Conservation (phyloP, 1,140 invertebrate species). For the Drosophila nebulosa region DNA sequence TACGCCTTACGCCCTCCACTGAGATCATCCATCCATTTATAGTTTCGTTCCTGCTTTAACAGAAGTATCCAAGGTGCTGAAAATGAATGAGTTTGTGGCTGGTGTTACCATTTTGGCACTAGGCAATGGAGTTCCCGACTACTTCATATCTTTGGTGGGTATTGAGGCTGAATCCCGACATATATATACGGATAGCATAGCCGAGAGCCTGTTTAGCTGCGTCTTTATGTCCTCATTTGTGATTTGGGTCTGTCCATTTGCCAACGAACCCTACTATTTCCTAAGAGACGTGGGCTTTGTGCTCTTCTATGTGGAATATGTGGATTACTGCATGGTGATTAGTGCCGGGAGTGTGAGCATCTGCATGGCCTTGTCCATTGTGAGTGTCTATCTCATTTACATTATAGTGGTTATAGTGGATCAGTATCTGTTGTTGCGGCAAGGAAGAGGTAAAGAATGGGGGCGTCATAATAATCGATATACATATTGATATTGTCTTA, state of each 20-base stretch:
- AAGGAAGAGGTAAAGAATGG: neutral
- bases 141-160: conserved; percentile 83
- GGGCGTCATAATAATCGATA: neutral
- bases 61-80: conserved; percentile 84
- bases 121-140: conserved; percentile 89
- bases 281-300: conserved; percentile 23
- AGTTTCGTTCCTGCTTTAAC: conserved; percentile 87
- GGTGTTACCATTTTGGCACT: conserved; percentile 90
- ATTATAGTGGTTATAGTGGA: conserved; percentile 14
- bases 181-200: conserved; percentile 24
- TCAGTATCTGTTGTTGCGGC: conserved; percentile 13
- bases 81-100: conserved; percentile 88
- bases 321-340: conserved; percentile 20
- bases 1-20: no score
- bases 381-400: conserved; percentile 10
- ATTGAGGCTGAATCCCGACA: conserved; percentile 1
- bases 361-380: neutral
- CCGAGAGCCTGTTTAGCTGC: conserved; percentile 3
- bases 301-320: conserved; percentile 10
- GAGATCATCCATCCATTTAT: neutral
- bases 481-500: no score
- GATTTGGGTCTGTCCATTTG: conserved; percentile 24
- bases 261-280: conserved; percentile 20
- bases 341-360: neutral
- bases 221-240: conserved; percentile 1